Evolutionary conservation across 2,797 vertebrate species (phyloP).

Genomic region (Myripristis jacobus): DNA sequence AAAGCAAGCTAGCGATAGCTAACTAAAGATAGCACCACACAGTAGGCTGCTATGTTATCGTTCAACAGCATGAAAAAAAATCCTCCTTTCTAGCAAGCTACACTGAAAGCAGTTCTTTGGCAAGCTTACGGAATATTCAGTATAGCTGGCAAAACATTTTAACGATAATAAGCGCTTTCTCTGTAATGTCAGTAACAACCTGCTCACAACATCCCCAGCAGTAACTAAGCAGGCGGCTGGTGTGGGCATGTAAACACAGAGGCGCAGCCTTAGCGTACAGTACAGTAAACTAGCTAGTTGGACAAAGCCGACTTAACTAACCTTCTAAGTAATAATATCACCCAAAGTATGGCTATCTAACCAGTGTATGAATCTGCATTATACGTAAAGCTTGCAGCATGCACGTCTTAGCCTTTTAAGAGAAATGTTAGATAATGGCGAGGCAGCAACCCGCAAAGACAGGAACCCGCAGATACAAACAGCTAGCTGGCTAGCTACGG

Average conservation of each 20-base stretch:
- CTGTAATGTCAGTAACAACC: background rate
- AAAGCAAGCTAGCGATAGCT: no score
- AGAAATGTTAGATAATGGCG: background rate
- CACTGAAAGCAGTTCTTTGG: background rate
- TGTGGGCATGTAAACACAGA: constrained; percentile 63
- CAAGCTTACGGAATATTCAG: background rate
- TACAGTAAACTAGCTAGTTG: constrained; percentile 18
- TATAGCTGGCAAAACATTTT: background rate
- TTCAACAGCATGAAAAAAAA: no score
- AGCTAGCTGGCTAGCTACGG: constrained; percentile 40
- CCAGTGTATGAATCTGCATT: background rate
- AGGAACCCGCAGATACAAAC: background rate
- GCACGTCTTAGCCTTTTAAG: background rate
- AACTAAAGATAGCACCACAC: no score
- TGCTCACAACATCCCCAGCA: background rate
- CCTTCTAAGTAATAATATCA: background rate
- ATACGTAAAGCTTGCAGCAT: background rate
- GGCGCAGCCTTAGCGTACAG: constrained; percentile 56
- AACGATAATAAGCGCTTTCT: background rate
- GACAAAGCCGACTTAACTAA: background rate
- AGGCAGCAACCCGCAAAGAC: background rate
- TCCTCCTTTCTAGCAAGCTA: no score
- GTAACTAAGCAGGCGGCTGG: constrained; percentile 35
- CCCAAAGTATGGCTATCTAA: fast-evolving
- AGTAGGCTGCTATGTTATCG: no score